Evolutionary conservation across 2,797 vertebrate genomes (phyloP).

Genomic region (Phalloptychus januarius): DNA sequence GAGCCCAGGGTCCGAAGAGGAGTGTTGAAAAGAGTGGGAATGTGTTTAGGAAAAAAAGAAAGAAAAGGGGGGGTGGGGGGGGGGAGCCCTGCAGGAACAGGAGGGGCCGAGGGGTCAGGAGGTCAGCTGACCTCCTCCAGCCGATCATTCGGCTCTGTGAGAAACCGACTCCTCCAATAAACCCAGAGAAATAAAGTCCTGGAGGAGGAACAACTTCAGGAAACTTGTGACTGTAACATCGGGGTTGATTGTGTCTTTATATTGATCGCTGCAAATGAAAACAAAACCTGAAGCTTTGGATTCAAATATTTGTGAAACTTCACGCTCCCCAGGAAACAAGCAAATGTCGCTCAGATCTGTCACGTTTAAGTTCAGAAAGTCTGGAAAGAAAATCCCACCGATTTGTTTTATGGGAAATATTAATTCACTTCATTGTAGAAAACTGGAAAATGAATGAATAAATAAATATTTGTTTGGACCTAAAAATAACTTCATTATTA

Average conservation of each 20-base stretch:
- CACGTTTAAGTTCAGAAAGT: background rate
- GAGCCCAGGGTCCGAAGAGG: background rate
- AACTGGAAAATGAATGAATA: background rate
- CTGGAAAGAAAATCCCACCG: background rate
- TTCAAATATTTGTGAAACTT: background rate
- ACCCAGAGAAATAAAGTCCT: background rate
- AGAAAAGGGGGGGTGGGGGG: conserved; percentile 4
- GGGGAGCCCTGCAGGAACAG: conserved; percentile 3
- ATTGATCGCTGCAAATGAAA: background rate
- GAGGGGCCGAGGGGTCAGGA: conserved; percentile 42
- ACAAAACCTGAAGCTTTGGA: conserved; percentile 1
- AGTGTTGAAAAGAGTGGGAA: conserved; percentile 4
- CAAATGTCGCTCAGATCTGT: background rate
- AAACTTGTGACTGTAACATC: background rate
- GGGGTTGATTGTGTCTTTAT: background rate
- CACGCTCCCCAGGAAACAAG: background rate
- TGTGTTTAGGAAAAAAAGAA: conserved; percentile 4
- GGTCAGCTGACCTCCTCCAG: conserved; percentile 51
- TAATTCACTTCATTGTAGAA: background rate
- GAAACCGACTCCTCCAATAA: conserved; percentile 15
- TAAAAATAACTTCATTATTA: background rate
- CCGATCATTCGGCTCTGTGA: conserved; percentile 17
- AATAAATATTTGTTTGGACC: background rate
- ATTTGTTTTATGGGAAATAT: background rate
- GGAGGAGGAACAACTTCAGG: background rate